Evolutionary conservation across 1,140 invertebrate species (phyloP), one percentile per base, ranked within the genome.

Genomic region (Caerostris extrusa): DNA sequence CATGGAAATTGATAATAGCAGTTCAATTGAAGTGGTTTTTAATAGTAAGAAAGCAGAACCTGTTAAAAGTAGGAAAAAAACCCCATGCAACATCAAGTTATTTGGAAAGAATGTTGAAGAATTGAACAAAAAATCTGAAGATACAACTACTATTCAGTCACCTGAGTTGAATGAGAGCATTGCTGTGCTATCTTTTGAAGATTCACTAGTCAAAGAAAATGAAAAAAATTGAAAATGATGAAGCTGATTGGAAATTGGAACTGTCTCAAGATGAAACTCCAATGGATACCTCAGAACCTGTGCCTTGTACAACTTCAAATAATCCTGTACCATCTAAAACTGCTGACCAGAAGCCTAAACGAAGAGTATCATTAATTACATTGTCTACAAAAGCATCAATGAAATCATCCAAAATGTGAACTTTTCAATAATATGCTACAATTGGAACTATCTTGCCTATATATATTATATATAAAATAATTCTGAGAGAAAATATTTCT

Each of bases 181-280:
- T 87, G 82, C 91, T 77, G 91, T 93, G 34, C 19, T 58, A 17
- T 93, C 91, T 50, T 71, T 87, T 77, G 17, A 58, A 61, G 92
- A 89, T 77, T 87, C 82, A 8, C 6, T n/a, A 14, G 81, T n/a
- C 2, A 58, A 17, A 19, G 53, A 86, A 86, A 14, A 4, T 3
- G 69, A 61, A 57, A 17, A 85, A 34, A 19, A 56, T 14, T 7
- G 7, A n/a, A 50, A 19, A 85, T 61, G 58, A 19, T 57, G 61
- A 71, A 69, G 17, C n/a, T 60, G 92, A 93, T 83, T 93, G 92
- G 92, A 93, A 93, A 55, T 64, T 93, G 55, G 92, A 93, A 64
- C 10, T 93, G 7, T 93, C 92, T 7, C 92, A 93, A 56, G 86
- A 89, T 93, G 83, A 86, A 71, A 7, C 19, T 58, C 92, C 92